Conservation (phyloP, 2,888 invertebrate species). For the Panopea generosa region DNA sequence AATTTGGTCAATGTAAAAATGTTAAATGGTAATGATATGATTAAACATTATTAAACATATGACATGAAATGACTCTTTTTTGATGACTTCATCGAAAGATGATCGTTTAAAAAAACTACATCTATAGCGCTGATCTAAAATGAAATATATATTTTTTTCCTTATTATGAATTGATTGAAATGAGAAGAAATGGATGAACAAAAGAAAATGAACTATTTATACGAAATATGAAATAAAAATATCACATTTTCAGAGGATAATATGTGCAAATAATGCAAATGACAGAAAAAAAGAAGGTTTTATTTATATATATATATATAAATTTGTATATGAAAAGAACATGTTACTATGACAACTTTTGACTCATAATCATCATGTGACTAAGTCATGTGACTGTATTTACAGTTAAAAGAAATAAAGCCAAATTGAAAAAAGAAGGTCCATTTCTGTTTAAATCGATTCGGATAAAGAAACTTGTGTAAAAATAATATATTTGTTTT, state of each 20-base stretch:
- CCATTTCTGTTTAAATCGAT: no score
- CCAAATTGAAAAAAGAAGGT: no score
- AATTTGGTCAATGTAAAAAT: slow-evolving; percentile 1
- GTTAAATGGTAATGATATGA: neutral
- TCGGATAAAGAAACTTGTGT: no score
- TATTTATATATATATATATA: no score
- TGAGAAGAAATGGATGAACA: slow-evolving; percentile 6
- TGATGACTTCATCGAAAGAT: no score
- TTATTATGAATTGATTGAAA: no score
- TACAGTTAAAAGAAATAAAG: no score
- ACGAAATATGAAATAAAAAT: slow-evolving; percentile 37
- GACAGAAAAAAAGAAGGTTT: neutral
- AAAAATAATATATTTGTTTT: no score
- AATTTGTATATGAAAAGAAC: neutral
- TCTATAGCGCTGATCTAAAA: neutral
- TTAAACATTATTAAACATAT: neutral
- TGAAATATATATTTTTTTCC: neutral
- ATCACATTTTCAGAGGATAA: slow-evolving; percentile 36
- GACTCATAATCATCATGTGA: no score
- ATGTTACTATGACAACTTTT: neutral
- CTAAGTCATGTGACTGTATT: no score
- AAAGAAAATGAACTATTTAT: slow-evolving; percentile 13
- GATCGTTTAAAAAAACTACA: no score
- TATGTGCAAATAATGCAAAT: slow-evolving; percentile 17
- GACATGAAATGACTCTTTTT: no score